phyloP scores from a whole-genome alignment of 2,797 vertebrate genomes.

The Pantherophis alleghaniensis region DNA sequence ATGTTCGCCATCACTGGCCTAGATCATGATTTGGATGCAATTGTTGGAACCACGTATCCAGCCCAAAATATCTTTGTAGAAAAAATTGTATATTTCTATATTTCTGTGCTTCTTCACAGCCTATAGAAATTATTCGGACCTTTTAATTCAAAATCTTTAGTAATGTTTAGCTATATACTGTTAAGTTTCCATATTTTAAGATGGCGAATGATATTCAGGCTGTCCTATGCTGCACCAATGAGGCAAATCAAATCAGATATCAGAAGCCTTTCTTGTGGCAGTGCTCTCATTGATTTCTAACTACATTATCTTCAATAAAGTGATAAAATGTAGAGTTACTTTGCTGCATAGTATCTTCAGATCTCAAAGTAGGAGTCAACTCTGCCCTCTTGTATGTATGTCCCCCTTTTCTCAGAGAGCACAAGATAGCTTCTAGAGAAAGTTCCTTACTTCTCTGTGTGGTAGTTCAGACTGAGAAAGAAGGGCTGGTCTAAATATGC shows the following conservation, averaged over 20 bases:
- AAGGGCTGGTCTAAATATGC: neutral
- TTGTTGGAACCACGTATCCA: neutral
- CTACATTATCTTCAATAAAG: neutral
- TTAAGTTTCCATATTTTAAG: slow-evolving; percentile 2
- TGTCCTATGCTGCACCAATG: neutral
- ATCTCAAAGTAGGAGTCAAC: neutral
- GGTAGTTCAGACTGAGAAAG: neutral
- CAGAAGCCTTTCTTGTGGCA: neutral
- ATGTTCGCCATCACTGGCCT: neutral
- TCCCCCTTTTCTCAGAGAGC: neutral
- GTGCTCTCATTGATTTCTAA: neutral
- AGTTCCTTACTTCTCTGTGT: neutral
- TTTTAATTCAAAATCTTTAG: neutral
- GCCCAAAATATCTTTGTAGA: neutral
- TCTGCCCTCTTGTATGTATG: neutral
- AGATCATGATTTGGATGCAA: neutral
- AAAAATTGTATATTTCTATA: neutral
- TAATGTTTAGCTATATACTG: neutral
- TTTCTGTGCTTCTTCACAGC: neutral
- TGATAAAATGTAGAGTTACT: neutral
- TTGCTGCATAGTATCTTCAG: neutral
- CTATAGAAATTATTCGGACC: neutral
- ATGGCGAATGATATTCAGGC: neutral
- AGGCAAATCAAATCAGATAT: neutral
- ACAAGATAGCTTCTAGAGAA: neutral